Base-by-base conservation (phyloP, 2,113 vertebrate genomes). In the Zosterops borbonicus region DNA sequence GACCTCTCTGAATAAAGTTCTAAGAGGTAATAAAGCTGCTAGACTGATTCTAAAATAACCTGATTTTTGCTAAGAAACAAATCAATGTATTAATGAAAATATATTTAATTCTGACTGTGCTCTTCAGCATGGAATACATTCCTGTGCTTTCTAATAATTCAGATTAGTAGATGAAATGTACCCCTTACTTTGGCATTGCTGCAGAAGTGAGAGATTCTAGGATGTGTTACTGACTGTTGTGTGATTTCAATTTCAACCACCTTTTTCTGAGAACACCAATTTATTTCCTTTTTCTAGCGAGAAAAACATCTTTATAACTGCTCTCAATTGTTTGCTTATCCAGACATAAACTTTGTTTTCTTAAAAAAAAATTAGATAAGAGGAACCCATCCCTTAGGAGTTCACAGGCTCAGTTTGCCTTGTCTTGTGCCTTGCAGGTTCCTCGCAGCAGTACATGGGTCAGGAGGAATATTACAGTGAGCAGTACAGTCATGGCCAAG, bases 401-500 rank as follows among this genome's bases (percentile, higher is more conserved):
- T 58, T 11, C n/a, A 6, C 0, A 0, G 68, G 46, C 76, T 97
- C 23, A 93, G 78, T 70, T 78, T 83, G 65, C 63, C 33, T 79
- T 78, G 37, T 92, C 44, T 73, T 92, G 82, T 89, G 70, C 33
- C 75, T 98, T 97, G 52, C 98, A 99, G 99, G 99, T 96, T 98
- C 99, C 83, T 98, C 98, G 16, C 98, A 98, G 97, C 99, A 99
- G 98, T 99, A 98, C 97, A 98, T 98, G 98, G 99, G 98, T 90
- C 99, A 99, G 97, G 99, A 99, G n/a, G 99, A 99, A 78, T 99
- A 99, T 98, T 99, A 99, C 97, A 98, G 98, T 95, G 99, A 99
- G 95, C 99, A 99, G 96, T 99, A 99, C 88, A 98, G 98, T 92
- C 99, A 99, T 83, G 97, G 98, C 95, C 99, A 99, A 97, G 98